Evolutionary conservation across 2,888 invertebrate genomes (phyloP).

Genomic region (Thera britannica): DNA sequence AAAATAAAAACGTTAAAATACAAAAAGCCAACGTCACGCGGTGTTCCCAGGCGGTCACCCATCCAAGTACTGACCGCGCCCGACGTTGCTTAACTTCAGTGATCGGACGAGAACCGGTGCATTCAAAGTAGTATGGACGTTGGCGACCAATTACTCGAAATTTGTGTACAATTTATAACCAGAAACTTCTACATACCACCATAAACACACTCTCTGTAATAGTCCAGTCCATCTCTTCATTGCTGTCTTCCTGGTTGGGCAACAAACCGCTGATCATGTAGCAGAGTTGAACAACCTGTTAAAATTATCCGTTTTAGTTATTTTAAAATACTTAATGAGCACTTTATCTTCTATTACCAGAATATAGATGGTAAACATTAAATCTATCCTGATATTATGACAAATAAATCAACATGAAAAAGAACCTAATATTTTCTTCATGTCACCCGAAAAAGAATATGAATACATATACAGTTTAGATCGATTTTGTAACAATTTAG

Average conservation of each 20-base stretch:
- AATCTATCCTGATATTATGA: too few relatives aligned
- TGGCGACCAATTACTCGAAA: background rate
- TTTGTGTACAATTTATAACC: too few relatives aligned
- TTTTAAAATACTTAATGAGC: too few relatives aligned
- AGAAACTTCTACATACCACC: slow-evolving; percentile 64
- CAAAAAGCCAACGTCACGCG: slow-evolving; percentile 62
- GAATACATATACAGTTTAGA: too few relatives aligned
- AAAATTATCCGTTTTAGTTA: background rate
- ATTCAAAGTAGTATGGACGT: slow-evolving; percentile 43
- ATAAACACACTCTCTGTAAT: slow-evolving; percentile 90
- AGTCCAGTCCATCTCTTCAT: slow-evolving; percentile 79
- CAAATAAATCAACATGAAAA: too few relatives aligned
- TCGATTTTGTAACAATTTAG: too few relatives aligned
- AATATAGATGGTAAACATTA: too few relatives aligned
- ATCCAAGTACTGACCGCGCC: slow-evolving; percentile 71
- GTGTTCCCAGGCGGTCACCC: slow-evolving; percentile 72
- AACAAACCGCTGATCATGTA: slow-evolving; percentile 91
- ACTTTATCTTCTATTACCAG: too few relatives aligned
- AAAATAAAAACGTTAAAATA: background rate
- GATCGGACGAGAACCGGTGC: slow-evolving; percentile 75
- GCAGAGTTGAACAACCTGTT: slow-evolving; percentile 91
- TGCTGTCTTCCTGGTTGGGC: slow-evolving; percentile 80
- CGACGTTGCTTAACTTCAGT: slow-evolving; percentile 78
- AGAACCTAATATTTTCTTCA: too few relatives aligned
- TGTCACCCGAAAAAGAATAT: too few relatives aligned